Evolutionary conservation across 2,797 vertebrate species (phyloP).

Genomic region (Dipus sagitta): DNA sequence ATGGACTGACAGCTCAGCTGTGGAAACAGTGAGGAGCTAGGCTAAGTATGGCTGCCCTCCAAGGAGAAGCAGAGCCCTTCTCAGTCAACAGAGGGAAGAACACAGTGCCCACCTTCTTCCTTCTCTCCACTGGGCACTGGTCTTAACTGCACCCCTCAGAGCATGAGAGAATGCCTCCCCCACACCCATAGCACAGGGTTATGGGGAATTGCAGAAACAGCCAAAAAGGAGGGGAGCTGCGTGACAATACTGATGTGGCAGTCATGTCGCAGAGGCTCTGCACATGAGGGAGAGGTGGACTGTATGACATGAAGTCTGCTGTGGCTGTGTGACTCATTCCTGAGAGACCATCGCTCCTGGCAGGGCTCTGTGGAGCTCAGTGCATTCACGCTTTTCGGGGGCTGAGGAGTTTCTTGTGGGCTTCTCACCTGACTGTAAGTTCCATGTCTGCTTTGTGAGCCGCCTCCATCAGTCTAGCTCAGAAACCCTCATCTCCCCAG

Average conservation of each 20-base stretch:
- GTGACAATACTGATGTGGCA: rapidly evolving
- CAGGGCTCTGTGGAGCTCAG: neutral
- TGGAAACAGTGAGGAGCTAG: neutral
- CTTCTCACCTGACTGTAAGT: rapidly evolving
- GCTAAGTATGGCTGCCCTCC: neutral
- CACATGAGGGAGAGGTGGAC: rapidly evolving
- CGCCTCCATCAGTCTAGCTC: neutral
- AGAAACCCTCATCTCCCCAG: neutral
- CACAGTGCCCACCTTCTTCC: neutral
- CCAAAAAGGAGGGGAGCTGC: neutral
- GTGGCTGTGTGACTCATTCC: no score
- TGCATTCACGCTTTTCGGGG: rapidly evolving
- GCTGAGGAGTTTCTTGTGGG: rapidly evolving
- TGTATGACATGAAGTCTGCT: neutral
- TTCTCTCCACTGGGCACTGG: neutral
- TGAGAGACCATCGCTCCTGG: neutral
- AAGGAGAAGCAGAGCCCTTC: neutral
- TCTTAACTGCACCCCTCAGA: neutral
- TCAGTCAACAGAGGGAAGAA: no score
- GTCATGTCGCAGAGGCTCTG: neutral
- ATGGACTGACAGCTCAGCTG: neutral
- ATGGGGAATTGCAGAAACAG: slow-evolving; percentile 20
- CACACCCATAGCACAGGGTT: neutral
- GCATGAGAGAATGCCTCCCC: neutral
- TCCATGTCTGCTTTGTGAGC: neutral